These are phyloP conservation scores for Ctenodactylus gundi DNA, from an alignment of 2,113 vertebrate genomes.

Conservation along the genomic window DNA sequence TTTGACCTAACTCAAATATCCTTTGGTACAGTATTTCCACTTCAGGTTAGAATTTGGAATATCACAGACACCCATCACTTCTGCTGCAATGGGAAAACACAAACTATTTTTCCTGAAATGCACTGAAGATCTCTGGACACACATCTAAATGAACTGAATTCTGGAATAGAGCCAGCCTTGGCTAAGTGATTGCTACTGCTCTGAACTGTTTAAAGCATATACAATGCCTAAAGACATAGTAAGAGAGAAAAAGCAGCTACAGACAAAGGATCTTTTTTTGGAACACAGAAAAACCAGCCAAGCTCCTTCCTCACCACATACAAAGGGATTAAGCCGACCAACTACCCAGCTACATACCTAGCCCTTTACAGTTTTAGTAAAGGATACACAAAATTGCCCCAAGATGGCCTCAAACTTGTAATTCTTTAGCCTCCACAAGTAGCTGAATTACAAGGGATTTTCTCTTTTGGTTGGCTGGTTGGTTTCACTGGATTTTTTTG, in stretches of 20 bases:
- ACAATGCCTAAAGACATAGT: neutral
- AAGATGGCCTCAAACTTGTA: neutral
- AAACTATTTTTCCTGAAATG: constrained; percentile 16
- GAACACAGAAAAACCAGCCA: neutral
- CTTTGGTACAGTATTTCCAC: neutral
- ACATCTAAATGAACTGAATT: constrained; percentile 52
- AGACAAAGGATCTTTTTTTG: neutral
- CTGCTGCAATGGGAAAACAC: neutral
- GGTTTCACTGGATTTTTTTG: too few relatives aligned
- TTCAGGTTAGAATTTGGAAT: neutral
- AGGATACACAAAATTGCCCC: neutral
- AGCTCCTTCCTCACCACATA: neutral
- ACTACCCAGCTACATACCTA: neutral
- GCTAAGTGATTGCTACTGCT: neutral
- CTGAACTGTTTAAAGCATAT: constrained; percentile 18
- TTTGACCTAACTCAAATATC: constrained; percentile 33
- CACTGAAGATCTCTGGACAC: neutral
- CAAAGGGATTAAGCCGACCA: neutral
- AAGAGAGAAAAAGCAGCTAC: neutral
- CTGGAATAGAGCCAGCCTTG: neutral
- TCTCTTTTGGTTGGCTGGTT: too few relatives aligned
- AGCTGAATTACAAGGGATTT: too few relatives aligned
- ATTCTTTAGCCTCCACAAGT: neutral
- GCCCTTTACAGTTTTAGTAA: neutral
- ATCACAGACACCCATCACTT: constrained; percentile 13